Base-by-base conservation (phyloP, 2,888 invertebrate species). In the Lottia gigantea region DNA sequence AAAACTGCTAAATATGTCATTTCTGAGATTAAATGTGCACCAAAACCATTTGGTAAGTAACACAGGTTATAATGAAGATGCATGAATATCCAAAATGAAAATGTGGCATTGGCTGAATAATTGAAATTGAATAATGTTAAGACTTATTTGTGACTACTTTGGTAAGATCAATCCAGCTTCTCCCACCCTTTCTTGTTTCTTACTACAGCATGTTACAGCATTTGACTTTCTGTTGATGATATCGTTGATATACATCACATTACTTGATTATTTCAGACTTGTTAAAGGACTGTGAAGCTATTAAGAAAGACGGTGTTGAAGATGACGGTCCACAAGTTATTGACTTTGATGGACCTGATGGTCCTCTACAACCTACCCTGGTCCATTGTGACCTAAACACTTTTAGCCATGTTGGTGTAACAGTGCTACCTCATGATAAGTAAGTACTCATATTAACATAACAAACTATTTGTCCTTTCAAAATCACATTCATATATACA, bases 381-480 rank as follows among this genome's bases (percentile, higher is more conserved):
- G 83, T 80, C 0, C 76, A 76, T 71, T 85, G 85, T 74, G 83
- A 84, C 71, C 76, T 84, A 79, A 70, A 75, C 26, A 70, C 76
- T 0, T 79, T 78, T 71, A 61, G 63, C 8, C 79, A 83, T 64
- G 79, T 80, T 0, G 85, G 83, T 0, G 71, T 85, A 3, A 82
- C 83, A 2, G 72, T 76, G 7, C 68, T 83, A 16, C 77, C 80
- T 0, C 72, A 75, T 16, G 67, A 72, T 62, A 71, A 67, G 83
- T 84, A 65, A 77, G 74, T 15, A 55, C 40, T 6, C 31, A 31
- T 31, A 31, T 31, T 6, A n/a, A 31, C 31, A 31, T 31, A 31
- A 31, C 31, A n/a, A n/a, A n/a, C n/a, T n/a, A n/a, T n/a, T n/a
- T n/a, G n/a, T n/a, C n/a, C n/a, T n/a, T n/a, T n/a, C n/a, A n/a